phyloP scores from a whole-genome alignment of 1,140 invertebrate species.

The Bombus fervidus region DNA sequence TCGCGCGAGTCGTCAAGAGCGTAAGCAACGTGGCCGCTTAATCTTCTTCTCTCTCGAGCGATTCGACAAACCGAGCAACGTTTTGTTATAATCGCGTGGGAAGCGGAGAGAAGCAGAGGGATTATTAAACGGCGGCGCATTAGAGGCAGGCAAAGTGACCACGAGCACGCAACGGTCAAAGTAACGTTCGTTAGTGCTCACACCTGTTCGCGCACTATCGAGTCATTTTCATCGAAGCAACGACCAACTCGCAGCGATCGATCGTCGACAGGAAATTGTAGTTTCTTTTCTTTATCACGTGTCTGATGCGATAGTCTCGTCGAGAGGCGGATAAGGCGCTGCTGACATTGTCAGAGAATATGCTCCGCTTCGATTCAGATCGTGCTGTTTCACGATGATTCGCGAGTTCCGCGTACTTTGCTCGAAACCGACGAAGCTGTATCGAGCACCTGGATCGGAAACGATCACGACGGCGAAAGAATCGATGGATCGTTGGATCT shows the following conservation, averaged over 20 bases:
- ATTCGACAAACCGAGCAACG: not conserved
- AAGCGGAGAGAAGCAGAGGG: not conserved
- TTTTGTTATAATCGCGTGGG: not conserved
- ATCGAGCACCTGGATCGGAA: not conserved
- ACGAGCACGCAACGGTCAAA: constrained; percentile 28
- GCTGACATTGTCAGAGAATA: not conserved
- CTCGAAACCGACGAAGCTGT: not conserved
- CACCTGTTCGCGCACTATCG: constrained; percentile 3
- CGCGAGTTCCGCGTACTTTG: not conserved
- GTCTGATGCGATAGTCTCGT: not conserved
- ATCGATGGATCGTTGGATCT: not conserved
- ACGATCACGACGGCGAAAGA: not conserved
- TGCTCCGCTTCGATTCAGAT: too few species aligned
- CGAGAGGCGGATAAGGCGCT: too few species aligned
- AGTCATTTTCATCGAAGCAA: not conserved
- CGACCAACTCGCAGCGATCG: not conserved
- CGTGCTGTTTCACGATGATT: not conserved
- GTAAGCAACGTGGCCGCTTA: too few species aligned
- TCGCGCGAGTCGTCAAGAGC: too few species aligned
- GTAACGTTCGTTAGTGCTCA: not conserved
- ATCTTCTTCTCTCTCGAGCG: not conserved
- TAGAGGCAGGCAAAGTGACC: constrained; percentile 13
- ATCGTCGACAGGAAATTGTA: not conserved
- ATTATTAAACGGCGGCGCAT: constrained; percentile 24
- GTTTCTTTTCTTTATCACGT: not conserved